Evolutionary conservation across 1,140 invertebrate species (phyloP).

Genomic region (Forficula auricularia): DNA sequence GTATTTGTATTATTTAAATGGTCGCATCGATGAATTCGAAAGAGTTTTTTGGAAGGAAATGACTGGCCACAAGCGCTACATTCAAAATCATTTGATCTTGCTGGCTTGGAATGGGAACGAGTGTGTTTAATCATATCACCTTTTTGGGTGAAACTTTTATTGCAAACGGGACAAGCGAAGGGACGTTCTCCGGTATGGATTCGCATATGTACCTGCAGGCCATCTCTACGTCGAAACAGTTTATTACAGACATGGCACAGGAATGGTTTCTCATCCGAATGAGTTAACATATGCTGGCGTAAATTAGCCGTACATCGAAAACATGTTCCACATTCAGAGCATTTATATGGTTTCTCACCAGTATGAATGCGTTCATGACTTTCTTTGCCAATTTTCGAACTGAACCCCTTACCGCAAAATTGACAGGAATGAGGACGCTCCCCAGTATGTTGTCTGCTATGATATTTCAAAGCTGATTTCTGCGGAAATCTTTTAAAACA

Average conservation of each 20-base stretch:
- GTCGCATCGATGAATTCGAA: too few species aligned
- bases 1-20: too few species aligned
- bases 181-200: constrained; percentile 49
- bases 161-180: constrained; percentile 21
- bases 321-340: constrained; percentile 28
- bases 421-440: constrained; percentile 47
- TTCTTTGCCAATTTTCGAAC: constrained; percentile 27
- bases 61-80: too few species aligned
- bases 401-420: constrained; percentile 42
- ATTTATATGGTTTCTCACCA: constrained; percentile 39
- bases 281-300: constrained; percentile 25
- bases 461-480: constrained; percentile 13
- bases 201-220: constrained; percentile 40
- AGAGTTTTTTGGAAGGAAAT: too few species aligned
- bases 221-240: constrained; percentile 23
- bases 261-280: constrained; percentile 31
- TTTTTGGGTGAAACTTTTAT: constrained; percentile 26
- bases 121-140: constrained; percentile 25
- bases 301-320: constrained; percentile 23
- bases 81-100: too few species aligned
- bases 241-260: constrained; percentile 31
- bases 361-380: constrained; percentile 36
- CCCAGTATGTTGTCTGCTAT: constrained; percentile 48
- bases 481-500: constrained; percentile 5
- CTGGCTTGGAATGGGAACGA: background rate